These are phyloP conservation scores for Tenebrosternarchus preto DNA, from an alignment of 2,113 vertebrate species.

Conservation along the genomic window DNA sequence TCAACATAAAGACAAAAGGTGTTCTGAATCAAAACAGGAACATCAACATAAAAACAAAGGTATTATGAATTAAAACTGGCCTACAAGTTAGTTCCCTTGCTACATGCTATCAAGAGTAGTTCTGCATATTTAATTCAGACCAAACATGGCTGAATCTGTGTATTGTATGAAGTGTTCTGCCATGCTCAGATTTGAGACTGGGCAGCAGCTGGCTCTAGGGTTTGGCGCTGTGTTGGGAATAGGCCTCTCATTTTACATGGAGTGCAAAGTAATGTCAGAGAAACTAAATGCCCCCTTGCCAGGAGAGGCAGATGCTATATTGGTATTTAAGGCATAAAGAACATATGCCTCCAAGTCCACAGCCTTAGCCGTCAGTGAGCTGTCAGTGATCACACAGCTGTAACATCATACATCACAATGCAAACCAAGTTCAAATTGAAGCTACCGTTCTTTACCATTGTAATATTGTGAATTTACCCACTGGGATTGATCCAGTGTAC, in stretches of 20 bases:
- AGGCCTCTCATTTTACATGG: constrained; percentile 51
- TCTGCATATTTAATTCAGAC: constrained; percentile 9
- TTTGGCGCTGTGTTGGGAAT: constrained; percentile 20
- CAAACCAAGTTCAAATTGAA: neutral
- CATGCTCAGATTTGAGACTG: constrained; percentile 12
- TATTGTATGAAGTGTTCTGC: neutral
- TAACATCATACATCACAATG: neutral
- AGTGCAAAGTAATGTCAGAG: constrained; percentile 28
- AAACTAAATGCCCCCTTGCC: constrained; percentile 36
- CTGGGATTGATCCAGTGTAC: no score
- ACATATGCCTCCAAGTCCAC: neutral
- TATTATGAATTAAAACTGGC: no score
- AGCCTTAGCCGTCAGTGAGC: neutral
- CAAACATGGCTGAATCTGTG: neutral
- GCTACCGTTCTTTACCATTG: neutral
- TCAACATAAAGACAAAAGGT: no score
- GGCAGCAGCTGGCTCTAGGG: constrained; percentile 40
- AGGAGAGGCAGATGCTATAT: constrained; percentile 22
- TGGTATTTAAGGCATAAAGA: constrained; percentile 18
- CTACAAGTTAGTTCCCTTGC: no score
- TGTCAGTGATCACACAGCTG: no score
- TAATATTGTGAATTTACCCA: neutral
- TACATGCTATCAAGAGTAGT: neutral
- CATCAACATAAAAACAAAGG: no score
- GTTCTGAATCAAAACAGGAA: no score